Evolutionary conservation across 2,113 vertebrate genomes (phyloP).

Genomic region (Empidonax alnorum): DNA sequence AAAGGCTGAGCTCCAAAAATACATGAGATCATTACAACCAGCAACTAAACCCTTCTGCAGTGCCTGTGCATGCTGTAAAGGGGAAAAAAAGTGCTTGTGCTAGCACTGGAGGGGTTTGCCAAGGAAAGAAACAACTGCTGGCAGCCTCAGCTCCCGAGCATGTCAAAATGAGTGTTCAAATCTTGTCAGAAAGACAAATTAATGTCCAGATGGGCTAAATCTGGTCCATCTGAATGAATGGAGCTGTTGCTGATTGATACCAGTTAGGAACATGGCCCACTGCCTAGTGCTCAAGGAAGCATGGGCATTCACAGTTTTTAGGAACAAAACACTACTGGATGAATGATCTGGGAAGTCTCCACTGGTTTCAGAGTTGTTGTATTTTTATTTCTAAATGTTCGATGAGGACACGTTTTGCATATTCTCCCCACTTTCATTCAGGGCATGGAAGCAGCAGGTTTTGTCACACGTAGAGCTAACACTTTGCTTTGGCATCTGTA

Average conservation of each 20-base stretch:
- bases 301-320: not conserved
- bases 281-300: not conserved
- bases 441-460: not conserved
- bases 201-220: constrained; percentile 42
- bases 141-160: constrained; percentile 14
- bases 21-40: constrained; percentile 9
- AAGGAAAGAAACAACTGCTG: constrained; percentile 45
- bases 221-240: not conserved
- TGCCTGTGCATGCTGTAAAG: not conserved
- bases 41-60: not conserved
- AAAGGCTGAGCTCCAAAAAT: constrained; percentile 1
- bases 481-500: not conserved
- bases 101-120: constrained; percentile 29
- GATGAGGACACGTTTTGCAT: not conserved
- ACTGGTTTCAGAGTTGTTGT: not conserved
- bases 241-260: not conserved
- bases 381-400: not conserved
- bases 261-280: not conserved
- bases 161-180: constrained; percentile 1
- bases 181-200: constrained; percentile 38
- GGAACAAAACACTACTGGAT: not conserved
- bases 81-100: not conserved
- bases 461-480: not conserved
- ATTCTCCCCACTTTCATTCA: not conserved
- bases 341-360: not conserved